Base-by-base conservation (phyloP, 2,888 invertebrate species). In the Lagria hirta region DNA sequence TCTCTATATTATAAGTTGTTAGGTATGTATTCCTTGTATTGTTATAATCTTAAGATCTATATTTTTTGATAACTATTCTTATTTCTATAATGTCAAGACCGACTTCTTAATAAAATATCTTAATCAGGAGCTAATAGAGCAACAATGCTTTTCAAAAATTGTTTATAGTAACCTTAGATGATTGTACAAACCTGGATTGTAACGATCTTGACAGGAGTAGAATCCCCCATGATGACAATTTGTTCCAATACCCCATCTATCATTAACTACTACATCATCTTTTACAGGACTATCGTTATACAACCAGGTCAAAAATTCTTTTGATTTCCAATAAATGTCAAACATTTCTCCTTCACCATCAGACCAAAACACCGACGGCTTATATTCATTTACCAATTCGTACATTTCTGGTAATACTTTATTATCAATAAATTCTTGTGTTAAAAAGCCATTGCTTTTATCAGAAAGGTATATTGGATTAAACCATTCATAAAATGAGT, bases 331-430 rank as follows among this genome's bases (percentile, higher is more conserved):
- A 61, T 94, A 94, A 1, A 73, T 73, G 47, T 84, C 84, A 1
- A 79, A 69, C 0, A 88, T 86, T 65, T 92, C 93, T 92, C 93
- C 92, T 57, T 94, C 94, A 0, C 95, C 95, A 69, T 95, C 95
- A 0, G 90, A 84, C 95, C 95, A 95, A 8, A 95, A 69, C 0
- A 95, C 75, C 22, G 90, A 88, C 0, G 86, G 86, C 41, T 76
- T 64, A 57, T 86, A 87, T 46, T 74, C 72, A 43, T 78, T 65
- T 16, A 89, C 75, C 33, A 90, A 62, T 64, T 92, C 91, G 52
- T 80, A 76, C 58, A 94, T 74, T 68, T 93, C 92, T 0, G 89
- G 88, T 52, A 83, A 71, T n/a, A 84, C 73, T 69, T 90, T 89
- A 2, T 77, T 71, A 4, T 75, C 70, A 0, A 85, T 83, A 67